Percentiles rank a stretch among this genome's conserved stretches.
Evolutionary conservation across 2,888 invertebrate genomes (phyloP).

Genomic region (Diloba caeruleocephala): DNA sequence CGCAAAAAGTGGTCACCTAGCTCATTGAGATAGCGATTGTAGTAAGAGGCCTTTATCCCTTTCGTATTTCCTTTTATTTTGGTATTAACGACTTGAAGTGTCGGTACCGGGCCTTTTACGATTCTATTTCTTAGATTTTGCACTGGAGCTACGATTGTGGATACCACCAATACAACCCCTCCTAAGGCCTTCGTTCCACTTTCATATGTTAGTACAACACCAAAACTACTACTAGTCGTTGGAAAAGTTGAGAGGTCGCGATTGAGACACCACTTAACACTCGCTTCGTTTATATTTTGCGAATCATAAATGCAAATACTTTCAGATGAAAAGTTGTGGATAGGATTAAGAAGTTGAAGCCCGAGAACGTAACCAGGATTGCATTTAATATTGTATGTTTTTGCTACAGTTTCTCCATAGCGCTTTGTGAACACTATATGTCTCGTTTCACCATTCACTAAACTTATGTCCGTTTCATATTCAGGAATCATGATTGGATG

Average conservation of each 20-base stretch:
- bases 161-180: constrained; percentile 94
- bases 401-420: constrained; percentile 87
- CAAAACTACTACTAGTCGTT: constrained; percentile 95
- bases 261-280: constrained; percentile 93
- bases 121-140: constrained; percentile 93
- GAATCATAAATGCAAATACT: constrained; percentile 94
- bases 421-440: constrained; percentile 93
- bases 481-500: constrained; percentile 93
- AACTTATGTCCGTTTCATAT: constrained; percentile 89
- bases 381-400: constrained; percentile 91
- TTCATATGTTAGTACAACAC: constrained; percentile 93
- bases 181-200: constrained; percentile 95
- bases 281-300: constrained; percentile 90
- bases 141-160: constrained; percentile 92
- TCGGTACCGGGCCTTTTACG: constrained; percentile 94
- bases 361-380: constrained; percentile 96
- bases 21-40: constrained; percentile 96
- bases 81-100: constrained; percentile 91
- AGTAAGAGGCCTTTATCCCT: constrained; percentile 95
- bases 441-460: constrained; percentile 93
- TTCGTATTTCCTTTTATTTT: constrained; percentile 94
- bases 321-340: constrained; percentile 96
- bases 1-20: constrained; percentile 95
- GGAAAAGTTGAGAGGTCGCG: constrained; percentile 97
- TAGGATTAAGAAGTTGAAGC: constrained; percentile 96